Conservation (phyloP, 2,888 invertebrate genomes). For the Xestobium rufovillosum region DNA sequence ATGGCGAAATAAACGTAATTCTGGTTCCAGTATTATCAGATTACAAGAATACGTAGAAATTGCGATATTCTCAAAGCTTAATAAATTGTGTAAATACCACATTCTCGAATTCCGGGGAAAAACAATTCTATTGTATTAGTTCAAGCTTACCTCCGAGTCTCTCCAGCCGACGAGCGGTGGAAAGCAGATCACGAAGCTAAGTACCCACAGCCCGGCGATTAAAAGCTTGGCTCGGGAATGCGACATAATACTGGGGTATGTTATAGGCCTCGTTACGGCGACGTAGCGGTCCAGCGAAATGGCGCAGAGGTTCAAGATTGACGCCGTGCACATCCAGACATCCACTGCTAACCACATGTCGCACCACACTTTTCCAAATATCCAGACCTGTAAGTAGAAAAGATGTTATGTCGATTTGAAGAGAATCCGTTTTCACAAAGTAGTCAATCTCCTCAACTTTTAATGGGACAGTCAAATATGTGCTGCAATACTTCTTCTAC, state of each 20-base stretch:
- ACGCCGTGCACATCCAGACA: constrained; percentile 98
- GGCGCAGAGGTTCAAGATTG: constrained; percentile 91
- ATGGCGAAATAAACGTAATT: too few relatives aligned
- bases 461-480: too few relatives aligned
- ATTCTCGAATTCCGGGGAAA: too few relatives aligned
- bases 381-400: constrained; percentile 70
- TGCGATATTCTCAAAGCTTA: too few relatives aligned
- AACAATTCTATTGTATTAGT: too few relatives aligned
- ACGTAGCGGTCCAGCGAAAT: constrained; percentile 93
- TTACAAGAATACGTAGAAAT: too few relatives aligned
- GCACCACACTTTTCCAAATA: constrained; percentile 94
- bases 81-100: too few relatives aligned
- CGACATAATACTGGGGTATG: constrained; percentile 89
- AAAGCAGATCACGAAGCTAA: constrained; percentile 93
- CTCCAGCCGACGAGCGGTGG: constrained; percentile 95
- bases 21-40: too few relatives aligned
- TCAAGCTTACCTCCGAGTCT: constrained; percentile 57
- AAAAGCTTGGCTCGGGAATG: constrained; percentile 76
- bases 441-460: too few relatives aligned
- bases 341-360: constrained; percentile 95
- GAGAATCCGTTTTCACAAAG: not conserved
- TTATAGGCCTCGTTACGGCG: constrained; percentile 92
- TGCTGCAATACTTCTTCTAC: too few relatives aligned
- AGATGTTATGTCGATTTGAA: not conserved
- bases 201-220: constrained; percentile 89